A percentile compares a stretch with the other conserved stretches of the same genome.
Evolutionary conservation across 1,140 invertebrate genomes (phyloP).

Genomic region (Camponotus pennsylvanicus): DNA sequence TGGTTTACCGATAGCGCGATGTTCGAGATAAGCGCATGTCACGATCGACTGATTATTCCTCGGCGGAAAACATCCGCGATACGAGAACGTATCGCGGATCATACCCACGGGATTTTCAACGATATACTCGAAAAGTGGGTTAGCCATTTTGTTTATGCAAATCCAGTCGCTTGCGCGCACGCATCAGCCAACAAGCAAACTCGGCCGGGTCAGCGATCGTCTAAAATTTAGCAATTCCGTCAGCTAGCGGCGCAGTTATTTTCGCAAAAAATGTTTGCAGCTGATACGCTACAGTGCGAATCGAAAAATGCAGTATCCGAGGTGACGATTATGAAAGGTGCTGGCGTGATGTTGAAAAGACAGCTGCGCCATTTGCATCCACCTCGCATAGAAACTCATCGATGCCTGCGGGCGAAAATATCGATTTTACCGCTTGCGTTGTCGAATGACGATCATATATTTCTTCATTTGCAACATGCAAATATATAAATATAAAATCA

Average conservation of each 20-base stretch:
- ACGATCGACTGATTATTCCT: conserved; percentile 53
- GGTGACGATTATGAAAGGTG: conserved; percentile 64
- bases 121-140: conserved; percentile 64
- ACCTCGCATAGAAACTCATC: conserved; percentile 12
- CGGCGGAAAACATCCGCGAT: conserved; percentile 24
- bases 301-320: conserved; percentile 49
- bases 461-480: conserved; percentile 18
- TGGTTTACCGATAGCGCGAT: conserved; percentile 51
- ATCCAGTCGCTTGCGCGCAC: conserved; percentile 25
- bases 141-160: conserved; percentile 70
- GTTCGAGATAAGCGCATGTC: conserved; percentile 39
- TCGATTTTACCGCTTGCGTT: conserved; percentile 2
- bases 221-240: conserved; percentile 51
- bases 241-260: conserved; percentile 36
- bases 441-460: conserved; percentile 13
- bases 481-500: conserved; percentile 32
- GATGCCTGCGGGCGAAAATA: neutral
- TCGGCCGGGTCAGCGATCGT: conserved; percentile 22
- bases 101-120: conserved; percentile 47
- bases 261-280: conserved; percentile 53
- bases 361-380: conserved; percentile 63
- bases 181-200: neutral
- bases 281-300: conserved; percentile 6
- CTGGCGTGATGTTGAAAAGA: conserved; percentile 56
- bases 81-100: neutral